These are phyloP conservation scores for Elysia crispata DNA, from an alignment of 2,888 invertebrate species.

Conservation along the genomic window DNA sequence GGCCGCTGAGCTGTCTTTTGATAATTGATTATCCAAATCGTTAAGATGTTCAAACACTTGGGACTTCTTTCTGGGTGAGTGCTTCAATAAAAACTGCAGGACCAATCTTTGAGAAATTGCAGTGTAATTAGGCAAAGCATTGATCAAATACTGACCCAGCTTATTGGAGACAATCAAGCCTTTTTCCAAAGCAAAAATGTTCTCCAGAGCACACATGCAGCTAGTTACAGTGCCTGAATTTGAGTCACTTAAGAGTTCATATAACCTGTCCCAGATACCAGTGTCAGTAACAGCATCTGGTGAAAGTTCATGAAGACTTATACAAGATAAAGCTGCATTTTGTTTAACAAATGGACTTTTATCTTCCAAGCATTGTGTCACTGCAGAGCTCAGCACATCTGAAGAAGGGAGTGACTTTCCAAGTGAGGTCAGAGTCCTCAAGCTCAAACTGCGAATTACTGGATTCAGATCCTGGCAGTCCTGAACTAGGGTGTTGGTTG, in stretches of 20 bases:
- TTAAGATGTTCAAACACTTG: constrained; percentile 46
- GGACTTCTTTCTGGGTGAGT: constrained; percentile 41
- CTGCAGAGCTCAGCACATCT: constrained; percentile 58
- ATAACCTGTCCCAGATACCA: constrained; percentile 70
- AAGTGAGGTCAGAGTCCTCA: constrained; percentile 51
- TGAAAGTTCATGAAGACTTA: constrained; percentile 53
- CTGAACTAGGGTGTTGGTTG: constrained; percentile 73
- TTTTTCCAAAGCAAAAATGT: constrained; percentile 71
- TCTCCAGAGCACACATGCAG: constrained; percentile 71
- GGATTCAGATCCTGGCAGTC: constrained; percentile 75
- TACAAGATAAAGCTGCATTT: constrained; percentile 65
- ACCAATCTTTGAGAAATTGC: constrained; percentile 42
- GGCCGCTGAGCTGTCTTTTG: constrained; percentile 24
- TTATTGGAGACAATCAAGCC: constrained; percentile 74
- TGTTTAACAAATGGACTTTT: constrained; percentile 73
- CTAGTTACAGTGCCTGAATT: constrained; percentile 74
- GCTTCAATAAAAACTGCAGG: constrained; percentile 42
- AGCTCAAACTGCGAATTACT: constrained; percentile 60
- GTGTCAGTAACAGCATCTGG: constrained; percentile 56
- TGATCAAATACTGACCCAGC: constrained; percentile 70
- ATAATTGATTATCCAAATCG: constrained; percentile 34
- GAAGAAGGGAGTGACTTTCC: constrained; percentile 50
- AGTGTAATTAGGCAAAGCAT: constrained; percentile 58
- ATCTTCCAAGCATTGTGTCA: constrained; percentile 65
- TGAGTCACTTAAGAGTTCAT: constrained; percentile 70